A percentile compares a stretch with the other conserved stretches of the same genome.
Conservation (phyloP, 64 coral and sea anemone species). For the Stylophora pistillata region DNA sequence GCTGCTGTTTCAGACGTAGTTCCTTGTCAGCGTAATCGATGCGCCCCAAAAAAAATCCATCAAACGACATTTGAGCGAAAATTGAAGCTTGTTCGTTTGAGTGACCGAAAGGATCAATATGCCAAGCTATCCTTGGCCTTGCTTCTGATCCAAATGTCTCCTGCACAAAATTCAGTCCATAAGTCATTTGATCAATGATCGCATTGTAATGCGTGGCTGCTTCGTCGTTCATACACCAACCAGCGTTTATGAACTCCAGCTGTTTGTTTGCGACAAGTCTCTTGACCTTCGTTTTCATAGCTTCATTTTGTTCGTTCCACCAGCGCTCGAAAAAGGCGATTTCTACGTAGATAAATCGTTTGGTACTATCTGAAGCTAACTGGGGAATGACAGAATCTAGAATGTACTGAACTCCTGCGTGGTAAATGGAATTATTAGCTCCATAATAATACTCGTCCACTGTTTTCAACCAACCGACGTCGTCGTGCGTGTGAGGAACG, state of each 20-base stretch:
- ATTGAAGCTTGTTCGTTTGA: slow-evolving; percentile 67
- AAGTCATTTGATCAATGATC: slow-evolving; percentile 78
- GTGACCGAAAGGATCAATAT: slow-evolving; percentile 76
- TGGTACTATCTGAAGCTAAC: slow-evolving; percentile 22
- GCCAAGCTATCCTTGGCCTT: slow-evolving; percentile 62
- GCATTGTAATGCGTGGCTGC: slow-evolving; percentile 68
- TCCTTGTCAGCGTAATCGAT: slow-evolving; percentile 59
- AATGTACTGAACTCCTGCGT: slow-evolving; percentile 68
- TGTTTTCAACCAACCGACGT: slow-evolving; percentile 72
- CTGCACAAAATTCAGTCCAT: slow-evolving; percentile 62
- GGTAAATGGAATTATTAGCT: slow-evolving; percentile 61
- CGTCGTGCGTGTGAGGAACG: slow-evolving; percentile 62
- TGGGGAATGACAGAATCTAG: slow-evolving; percentile 65
- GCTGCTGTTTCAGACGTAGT: slow-evolving; percentile 40
- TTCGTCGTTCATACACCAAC: slow-evolving; percentile 79
- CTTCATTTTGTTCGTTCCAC: slow-evolving; percentile 61
- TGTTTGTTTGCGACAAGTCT: slow-evolving; percentile 46
- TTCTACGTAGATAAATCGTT: slow-evolving; percentile 72
- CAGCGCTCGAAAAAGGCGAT: slow-evolving; percentile 70
- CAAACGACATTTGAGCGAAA: slow-evolving; percentile 73
- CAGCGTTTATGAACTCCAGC: slow-evolving; percentile 67
- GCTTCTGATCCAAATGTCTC: slow-evolving; percentile 64
- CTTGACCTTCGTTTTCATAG: slow-evolving; percentile 33
- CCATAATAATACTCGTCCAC: slow-evolving; percentile 70
- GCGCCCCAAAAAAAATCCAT: slow-evolving; percentile 65